Conservation (phyloP, 2,797 vertebrate genomes). For the Pipistrellus kuhlii region DNA sequence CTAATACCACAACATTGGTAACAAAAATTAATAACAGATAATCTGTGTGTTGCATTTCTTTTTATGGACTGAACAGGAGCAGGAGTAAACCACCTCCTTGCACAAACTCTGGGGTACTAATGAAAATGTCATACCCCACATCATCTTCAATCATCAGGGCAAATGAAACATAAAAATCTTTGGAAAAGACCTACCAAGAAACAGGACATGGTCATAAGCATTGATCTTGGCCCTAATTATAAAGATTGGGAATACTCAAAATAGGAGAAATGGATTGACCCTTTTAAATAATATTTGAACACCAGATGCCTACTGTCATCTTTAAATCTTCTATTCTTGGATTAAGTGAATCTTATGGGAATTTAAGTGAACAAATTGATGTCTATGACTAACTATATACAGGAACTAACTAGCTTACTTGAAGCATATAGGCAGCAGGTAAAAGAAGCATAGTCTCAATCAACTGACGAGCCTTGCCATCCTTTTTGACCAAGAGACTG, state of each 20-base stretch:
- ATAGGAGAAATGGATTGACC: neutral
- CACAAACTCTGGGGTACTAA: neutral
- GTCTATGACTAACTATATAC: neutral
- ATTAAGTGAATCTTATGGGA: neutral
- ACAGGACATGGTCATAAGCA: neutral
- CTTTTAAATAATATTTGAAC: neutral
- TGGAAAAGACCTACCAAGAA: neutral
- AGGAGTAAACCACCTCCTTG: neutral
- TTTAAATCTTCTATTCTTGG: neutral
- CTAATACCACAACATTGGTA: neutral
- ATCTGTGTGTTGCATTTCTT: neutral
- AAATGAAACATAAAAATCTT: neutral
- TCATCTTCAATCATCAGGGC: neutral
- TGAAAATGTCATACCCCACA: neutral
- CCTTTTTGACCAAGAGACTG: neutral
- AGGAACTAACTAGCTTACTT: neutral
- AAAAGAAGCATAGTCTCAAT: neutral
- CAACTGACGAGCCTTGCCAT: neutral
- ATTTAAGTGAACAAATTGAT: neutral
- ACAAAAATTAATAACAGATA: neutral
- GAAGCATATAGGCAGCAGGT: neutral
- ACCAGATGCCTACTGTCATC: neutral
- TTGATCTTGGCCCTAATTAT: neutral
- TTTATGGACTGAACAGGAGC: neutral
- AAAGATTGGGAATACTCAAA: neutral